Evolutionary conservation across 2,113 vertebrate species (phyloP), one percentile per base, ranked within the genome.

Genomic region (Nycticryphes semicollaris): DNA sequence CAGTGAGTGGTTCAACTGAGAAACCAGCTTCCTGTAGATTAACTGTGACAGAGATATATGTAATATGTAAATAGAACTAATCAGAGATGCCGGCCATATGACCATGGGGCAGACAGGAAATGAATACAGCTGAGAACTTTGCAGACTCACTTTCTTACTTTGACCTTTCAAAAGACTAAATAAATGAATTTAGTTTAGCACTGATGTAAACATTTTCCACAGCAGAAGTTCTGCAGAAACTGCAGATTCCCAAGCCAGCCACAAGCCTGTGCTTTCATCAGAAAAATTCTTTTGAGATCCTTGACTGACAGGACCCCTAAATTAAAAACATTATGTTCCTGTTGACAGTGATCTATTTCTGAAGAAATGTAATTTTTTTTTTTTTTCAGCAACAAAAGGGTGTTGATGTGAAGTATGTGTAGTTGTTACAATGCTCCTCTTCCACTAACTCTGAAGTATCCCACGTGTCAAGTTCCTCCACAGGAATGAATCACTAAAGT

Each of bases 21-120:
- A 75, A 93, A 86, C 37, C 53, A 23, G 68, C 94, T 89, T 95
- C 92, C 96, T 81, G 89, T 15, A 94, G 93, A 97, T 87, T 84
- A 90, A 43, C 47, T 82, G 53, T 91, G 86, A 51, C 91, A 81
- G 76, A 82, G 91, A 87, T 78, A 87, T 14, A 63, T 79, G 87
- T 10, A 73, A 33, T 25, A 39, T 70, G 87, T 75, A 75, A 92
- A 92, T 14, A 95, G 86, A 59, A 18, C 93, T 92, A 92, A 96
- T 89, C 93, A 41, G 84, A 74, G 73, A 35, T 80, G 79, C 88
- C 0, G 54, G 54, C 83, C 50, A 1, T 37, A 24, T 22, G 66
- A 68, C 75, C n/a, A 2, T 9, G 33, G 53, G 68, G 21, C 69
- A 31, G 75, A 56, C 95, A 95, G 95, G 94, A 95, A 95, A 96